Evolutionary conservation across 2,888 invertebrate genomes (phyloP), one percentile per base, ranked within the genome.

Genomic region (Scrobipalpa costella): DNA sequence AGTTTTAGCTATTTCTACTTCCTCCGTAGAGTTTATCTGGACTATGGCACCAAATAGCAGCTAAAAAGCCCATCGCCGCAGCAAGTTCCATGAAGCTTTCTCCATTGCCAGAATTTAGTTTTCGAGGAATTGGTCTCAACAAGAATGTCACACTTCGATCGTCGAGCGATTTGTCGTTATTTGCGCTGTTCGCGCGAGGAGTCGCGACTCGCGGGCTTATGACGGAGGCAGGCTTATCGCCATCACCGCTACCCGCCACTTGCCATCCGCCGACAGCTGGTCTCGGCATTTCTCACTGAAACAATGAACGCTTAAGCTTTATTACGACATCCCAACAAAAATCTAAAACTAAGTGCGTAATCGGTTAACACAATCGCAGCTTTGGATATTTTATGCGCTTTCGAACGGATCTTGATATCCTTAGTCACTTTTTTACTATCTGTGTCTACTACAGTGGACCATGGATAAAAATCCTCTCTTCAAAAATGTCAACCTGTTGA

Each of bases 141-240:
- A 52, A 21, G 61, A 62, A 11, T 49, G 9, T 66, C 68, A 67
- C 71, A 67, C 67, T 77, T 77, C 38, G 86, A 86, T 85, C 79
- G 77, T 73, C 73, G 64, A 69, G 78, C 88, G 89, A 90, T 90
- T 90, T 88, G 89, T 87, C 86, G 89, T 82, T 85, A 85, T 85
- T 85, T 83, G 86, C 84, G 80, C 82, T 76, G 74, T 78, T 78
- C 78, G 75, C 73, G 70, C 64, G 70, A 68, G 5, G 27, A 27
- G 27, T 27, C 27, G 27, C 72, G 76, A 75, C 80, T 5, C 8
- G 72, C 72, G 72, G 73, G 77, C 82, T 87, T 87, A 89, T 88
- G 90, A 90, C 84, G 83, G 34, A 34, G 55, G 6, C 8, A 84
- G 76, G 78, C 80, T 89, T 90, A 90, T 90, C 90, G 65, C 80